These are phyloP conservation scores for Piprites chloris DNA, from an alignment of 2,113 vertebrate species.

Conservation along the genomic window DNA sequence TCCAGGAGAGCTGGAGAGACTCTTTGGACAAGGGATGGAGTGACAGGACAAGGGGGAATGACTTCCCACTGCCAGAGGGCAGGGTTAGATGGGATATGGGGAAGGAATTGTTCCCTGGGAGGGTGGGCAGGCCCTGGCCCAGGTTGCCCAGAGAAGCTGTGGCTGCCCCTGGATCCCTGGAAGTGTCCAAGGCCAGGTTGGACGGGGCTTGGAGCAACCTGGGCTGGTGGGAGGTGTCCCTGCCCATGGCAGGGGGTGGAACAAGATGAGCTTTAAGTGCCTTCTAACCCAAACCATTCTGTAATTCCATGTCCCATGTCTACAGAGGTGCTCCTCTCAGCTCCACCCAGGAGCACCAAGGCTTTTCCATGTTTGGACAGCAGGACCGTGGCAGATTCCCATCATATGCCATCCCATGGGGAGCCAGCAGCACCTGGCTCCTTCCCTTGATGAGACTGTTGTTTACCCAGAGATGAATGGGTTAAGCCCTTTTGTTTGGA, in stretches of 20 bases:
- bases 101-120: neutral
- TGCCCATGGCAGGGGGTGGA: neutral
- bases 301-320: too few species aligned
- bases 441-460: too few species aligned
- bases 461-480: too few species aligned
- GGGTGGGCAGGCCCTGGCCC: neutral
- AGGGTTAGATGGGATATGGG: neutral
- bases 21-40: neutral
- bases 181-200: neutral
- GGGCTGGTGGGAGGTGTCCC: rapidly evolving
- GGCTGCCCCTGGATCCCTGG: too few species aligned
- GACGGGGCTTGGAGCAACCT: neutral
- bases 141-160: neutral
- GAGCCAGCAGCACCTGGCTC: too few species aligned
- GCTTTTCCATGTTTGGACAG: too few species aligned
- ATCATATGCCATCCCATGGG: too few species aligned
- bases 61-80: neutral
- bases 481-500: too few species aligned
- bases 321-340: too few species aligned
- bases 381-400: too few species aligned
- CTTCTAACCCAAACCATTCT: neutral
- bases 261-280: neutral
- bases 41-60: neutral
- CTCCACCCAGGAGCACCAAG: too few species aligned
- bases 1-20: neutral